Percentiles rank a stretch among this genome's conserved stretches.
phyloP scores from a whole-genome alignment of 2,797 vertebrate species.

The Helarctos malayanus region DNA sequence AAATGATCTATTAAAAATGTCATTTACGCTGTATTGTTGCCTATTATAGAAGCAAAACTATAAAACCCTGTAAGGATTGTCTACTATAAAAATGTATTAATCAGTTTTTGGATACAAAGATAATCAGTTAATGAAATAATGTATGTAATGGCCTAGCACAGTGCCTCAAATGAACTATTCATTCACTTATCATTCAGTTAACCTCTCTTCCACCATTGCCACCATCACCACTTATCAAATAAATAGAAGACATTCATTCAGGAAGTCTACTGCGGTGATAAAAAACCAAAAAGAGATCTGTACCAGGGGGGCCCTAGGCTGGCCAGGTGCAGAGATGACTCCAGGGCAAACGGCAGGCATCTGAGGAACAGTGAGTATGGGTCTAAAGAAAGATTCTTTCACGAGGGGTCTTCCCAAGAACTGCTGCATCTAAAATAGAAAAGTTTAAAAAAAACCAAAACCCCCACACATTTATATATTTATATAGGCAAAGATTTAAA shows the following conservation, averaged over 20 bases:
- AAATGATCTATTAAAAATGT: slow-evolving; percentile 50
- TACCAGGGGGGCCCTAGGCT: slow-evolving; percentile 77
- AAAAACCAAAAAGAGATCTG: slow-evolving; percentile 32
- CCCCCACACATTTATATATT: not conserved
- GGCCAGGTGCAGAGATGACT: slow-evolving; percentile 69
- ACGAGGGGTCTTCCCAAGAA: slow-evolving; percentile 81
- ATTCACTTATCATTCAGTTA: not conserved
- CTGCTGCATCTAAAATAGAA: slow-evolving; percentile 81
- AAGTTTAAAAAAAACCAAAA: slow-evolving; percentile 12
- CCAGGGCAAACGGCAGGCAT: slow-evolving; percentile 79
- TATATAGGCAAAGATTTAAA: slow-evolving; percentile 10
- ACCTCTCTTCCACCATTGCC: not conserved
- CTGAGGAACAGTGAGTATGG: slow-evolving; percentile 78
- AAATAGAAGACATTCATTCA: slow-evolving; percentile 46
- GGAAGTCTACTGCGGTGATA: not conserved
- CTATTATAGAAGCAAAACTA: slow-evolving; percentile 57
- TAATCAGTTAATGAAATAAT: slow-evolving; percentile 37
- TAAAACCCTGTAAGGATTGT: not conserved
- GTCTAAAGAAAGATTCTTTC: slow-evolving; percentile 83
- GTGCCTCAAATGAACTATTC: slow-evolving; percentile 1
- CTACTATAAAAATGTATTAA: slow-evolving; percentile 29
- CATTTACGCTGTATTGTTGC: not conserved
- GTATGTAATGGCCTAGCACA: not conserved
- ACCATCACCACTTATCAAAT: not conserved
- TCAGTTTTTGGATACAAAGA: slow-evolving; percentile 43